phyloP scores from a whole-genome alignment of 1,140 invertebrate genomes.

The Drosophila nigromelanica region DNA sequence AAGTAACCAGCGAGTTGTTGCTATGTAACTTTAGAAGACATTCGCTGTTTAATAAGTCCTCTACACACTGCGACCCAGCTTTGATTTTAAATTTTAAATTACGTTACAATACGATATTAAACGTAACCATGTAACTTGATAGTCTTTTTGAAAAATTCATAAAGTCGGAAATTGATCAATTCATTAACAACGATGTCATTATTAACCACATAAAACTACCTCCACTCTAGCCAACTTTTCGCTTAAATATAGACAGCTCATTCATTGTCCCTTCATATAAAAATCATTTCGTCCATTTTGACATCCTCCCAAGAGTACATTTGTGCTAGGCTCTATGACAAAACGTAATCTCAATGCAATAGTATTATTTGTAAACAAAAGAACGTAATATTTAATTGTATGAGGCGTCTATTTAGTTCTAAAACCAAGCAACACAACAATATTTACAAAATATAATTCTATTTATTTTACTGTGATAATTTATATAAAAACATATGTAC shows the following conservation, averaged over 20 bases:
- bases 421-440: slow-evolving; percentile 47
- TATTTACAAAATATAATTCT: slow-evolving; percentile 52
- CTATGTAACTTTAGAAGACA: too few species aligned
- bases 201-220: slow-evolving; percentile 13
- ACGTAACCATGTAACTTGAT: too few species aligned
- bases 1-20: too few species aligned
- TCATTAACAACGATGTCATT: not conserved
- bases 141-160: too few species aligned
- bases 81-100: too few species aligned
- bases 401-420: slow-evolving; percentile 52
- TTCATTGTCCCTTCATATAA: not conserved
- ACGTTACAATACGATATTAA: too few species aligned
- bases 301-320: not conserved
- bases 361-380: slow-evolving; percentile 36
- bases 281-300: too few species aligned
- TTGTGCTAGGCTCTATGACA: slow-evolving; percentile 4
- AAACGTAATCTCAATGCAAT: slow-evolving; percentile 35
- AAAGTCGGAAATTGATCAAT: too few species aligned
- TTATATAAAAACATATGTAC: slow-evolving; percentile 65
- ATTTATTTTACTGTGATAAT: slow-evolving; percentile 82
- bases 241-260: not conserved
- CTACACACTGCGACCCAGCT: too few species aligned
- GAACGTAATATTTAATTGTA: not conserved
- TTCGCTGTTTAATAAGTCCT: too few species aligned
- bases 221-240: slow-evolving; percentile 5